Base-by-base conservation (phyloP, 2,113 vertebrate genomes). In the Sorex fumeus region DNA sequence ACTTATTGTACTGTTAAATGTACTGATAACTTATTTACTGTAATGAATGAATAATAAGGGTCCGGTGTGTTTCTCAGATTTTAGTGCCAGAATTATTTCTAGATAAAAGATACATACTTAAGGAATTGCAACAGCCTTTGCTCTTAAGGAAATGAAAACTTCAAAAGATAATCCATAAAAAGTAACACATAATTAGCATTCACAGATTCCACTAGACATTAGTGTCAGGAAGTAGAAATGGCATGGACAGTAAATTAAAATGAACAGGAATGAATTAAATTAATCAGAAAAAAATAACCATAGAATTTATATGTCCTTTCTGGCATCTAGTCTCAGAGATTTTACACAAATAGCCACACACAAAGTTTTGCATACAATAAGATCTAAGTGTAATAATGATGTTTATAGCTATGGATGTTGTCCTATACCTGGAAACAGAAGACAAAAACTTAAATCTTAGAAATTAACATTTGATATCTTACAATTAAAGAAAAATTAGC, bases 61-160 rank as follows among this genome's bases (percentile, higher is more conserved):
- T 40, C 27, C 64, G 18, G 8, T 28, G n/a, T 57, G 84, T 40
- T 88, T 43, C 53, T 43, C 8, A 36, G 13, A 74, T 81, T 87
- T 91, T 57, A 78, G 40, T 21, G 6, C 64, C 0, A 21, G 34
- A 86, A 85, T 67, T 83, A 82, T 28, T 82, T 77, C 47, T 88
- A 95, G 50, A 88, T 4, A 88, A 77, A 50, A 90, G 19, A 21
- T 64, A 15, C 0, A 69, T 90, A 85, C 66, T 92, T 47, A 76
- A 75, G 90, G 36, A 74, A 70, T 94, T 43, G 66, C 23, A 91
- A 66, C 19, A 86, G 27, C 9, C 1, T 71, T 71, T 91, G 30
- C 16, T 50, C 16, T 90, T 79, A 75, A 95, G 79, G 84, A 89
- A 93, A 71, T 60, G 79, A 71, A 92, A 90, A 80, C 57, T 86